phyloP scores from a whole-genome alignment of 2,797 vertebrate species.

The Dicrostonyx torquatus region DNA sequence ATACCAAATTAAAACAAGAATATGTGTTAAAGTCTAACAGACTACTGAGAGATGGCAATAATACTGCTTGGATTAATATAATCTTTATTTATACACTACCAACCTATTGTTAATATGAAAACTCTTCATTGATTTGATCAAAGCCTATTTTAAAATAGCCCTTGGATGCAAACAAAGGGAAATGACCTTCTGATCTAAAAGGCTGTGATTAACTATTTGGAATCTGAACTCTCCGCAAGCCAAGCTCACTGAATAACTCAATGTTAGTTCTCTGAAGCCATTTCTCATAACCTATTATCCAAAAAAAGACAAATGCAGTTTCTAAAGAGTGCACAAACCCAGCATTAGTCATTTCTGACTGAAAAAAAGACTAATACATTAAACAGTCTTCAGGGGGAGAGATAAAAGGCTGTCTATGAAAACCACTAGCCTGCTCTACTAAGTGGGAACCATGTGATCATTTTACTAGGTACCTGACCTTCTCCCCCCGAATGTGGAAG shows the following conservation, averaged over 20 bases:
- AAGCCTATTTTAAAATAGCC: constrained; percentile 53
- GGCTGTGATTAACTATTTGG: constrained; percentile 68
- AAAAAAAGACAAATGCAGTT: constrained; percentile 58
- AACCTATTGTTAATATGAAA: constrained; percentile 33
- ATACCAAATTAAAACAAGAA: constrained; percentile 52
- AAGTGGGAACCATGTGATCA: constrained; percentile 38
- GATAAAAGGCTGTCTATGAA: constrained; percentile 32
- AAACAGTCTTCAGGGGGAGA: not conserved
- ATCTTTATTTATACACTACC: constrained; percentile 49
- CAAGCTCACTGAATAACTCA: constrained; percentile 64
- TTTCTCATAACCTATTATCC: constrained; percentile 65
- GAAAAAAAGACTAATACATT: constrained; percentile 36
- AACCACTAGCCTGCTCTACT: constrained; percentile 28
- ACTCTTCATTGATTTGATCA: constrained; percentile 50
- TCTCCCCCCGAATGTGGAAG: constrained; percentile 5
- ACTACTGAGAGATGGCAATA: constrained; percentile 55
- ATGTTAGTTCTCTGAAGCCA: constrained; percentile 64
- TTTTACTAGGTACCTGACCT: not conserved
- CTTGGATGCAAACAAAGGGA: constrained; percentile 50
- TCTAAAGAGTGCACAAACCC: constrained; percentile 63
- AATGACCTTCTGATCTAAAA: constrained; percentile 45
- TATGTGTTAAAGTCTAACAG: not conserved
- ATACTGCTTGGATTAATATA: constrained; percentile 41
- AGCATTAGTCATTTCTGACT: constrained; percentile 64
- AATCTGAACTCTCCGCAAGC: constrained; percentile 60